A percentile compares a stretch with the other conserved stretches of the same genome.
Evolutionary conservation across 64 coral and sea anemone species (phyloP).

Genomic region (Montipora cactus): DNA sequence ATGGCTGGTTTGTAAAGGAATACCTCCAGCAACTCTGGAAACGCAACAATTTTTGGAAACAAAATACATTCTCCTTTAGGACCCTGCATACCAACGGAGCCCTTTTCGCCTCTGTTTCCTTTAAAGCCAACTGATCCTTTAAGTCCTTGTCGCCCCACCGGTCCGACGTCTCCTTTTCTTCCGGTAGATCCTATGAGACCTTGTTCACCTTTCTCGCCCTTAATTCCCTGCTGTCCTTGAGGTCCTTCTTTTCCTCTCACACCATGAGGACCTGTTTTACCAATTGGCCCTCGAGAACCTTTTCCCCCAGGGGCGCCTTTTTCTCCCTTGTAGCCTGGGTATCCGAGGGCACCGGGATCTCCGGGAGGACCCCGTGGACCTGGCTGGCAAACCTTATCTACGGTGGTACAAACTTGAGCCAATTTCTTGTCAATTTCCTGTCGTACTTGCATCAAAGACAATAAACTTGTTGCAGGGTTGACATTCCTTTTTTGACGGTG

Average conservation of each 20-base stretch:
- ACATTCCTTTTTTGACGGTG: not conserved
- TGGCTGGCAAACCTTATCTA: not conserved
- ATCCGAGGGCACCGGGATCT: not conserved
- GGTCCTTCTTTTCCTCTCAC: not conserved
- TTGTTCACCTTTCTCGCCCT: not conserved
- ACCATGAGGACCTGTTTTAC: not conserved
- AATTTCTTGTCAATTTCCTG: not conserved
- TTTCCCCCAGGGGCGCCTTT: not conserved
- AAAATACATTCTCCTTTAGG: constrained; percentile 13
- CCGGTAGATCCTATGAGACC: not conserved
- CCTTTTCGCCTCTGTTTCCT: not conserved
- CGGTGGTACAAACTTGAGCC: not conserved
- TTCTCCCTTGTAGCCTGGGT: constrained; percentile 17
- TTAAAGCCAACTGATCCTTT: constrained; percentile 11
- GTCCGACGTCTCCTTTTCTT: not conserved
- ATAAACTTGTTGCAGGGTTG: not conserved
- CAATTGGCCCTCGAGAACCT: not conserved
- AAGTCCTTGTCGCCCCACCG: not conserved
- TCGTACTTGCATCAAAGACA: constrained; percentile 2
- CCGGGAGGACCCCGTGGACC: constrained; percentile 5
- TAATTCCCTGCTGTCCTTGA: not conserved
- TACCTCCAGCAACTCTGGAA: not conserved
- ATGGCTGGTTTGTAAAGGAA: not conserved
- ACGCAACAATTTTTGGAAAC: not conserved
- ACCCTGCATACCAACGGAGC: not conserved